Evolutionary conservation across 2,113 vertebrate genomes (phyloP).

Genomic region (Poeciliopsis prolifica): DNA sequence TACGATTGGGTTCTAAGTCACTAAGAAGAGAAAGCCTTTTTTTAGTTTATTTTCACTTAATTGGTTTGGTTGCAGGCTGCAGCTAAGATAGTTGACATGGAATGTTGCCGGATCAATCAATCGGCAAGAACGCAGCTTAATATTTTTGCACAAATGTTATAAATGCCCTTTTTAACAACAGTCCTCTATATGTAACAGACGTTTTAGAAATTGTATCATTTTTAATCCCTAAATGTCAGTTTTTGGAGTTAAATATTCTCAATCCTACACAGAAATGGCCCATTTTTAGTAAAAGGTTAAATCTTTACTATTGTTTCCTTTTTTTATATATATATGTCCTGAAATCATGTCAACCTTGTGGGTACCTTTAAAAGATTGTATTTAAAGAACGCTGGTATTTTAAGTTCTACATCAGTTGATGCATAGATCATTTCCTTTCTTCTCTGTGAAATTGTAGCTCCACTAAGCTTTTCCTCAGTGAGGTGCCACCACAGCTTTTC

Average conservation of each 20-base stretch:
- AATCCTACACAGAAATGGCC: too few species aligned
- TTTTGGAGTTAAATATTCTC: too few species aligned
- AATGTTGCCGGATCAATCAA: neutral
- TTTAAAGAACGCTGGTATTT: neutral
- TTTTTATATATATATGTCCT: too few species aligned
- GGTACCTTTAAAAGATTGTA: too few species aligned
- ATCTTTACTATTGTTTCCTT: too few species aligned
- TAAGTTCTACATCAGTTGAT: slow-evolving; percentile 9
- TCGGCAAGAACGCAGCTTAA: neutral
- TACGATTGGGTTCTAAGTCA: slow-evolving; percentile 6
- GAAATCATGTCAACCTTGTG: neutral
- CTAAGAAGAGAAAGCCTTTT: neutral
- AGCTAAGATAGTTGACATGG: neutral
- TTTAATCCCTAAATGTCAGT: too few species aligned
- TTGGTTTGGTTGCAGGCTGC: neutral
- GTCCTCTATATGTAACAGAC: too few species aligned
- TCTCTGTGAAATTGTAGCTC: neutral
- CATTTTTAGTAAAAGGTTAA: too few species aligned
- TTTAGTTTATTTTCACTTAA: neutral
- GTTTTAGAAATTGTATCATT: too few species aligned
- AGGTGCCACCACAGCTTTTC: slow-evolving; percentile 4
- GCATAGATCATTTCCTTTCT: slow-evolving; percentile 7
- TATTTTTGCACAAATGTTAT: too few species aligned
- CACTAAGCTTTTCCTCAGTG: neutral
- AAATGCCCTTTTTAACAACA: too few species aligned